A percentile compares a stretch with the other conserved stretches of the same genome.
Conservation (phyloP, 2,888 invertebrate species). For the Hypomecis punctinalis region DNA sequence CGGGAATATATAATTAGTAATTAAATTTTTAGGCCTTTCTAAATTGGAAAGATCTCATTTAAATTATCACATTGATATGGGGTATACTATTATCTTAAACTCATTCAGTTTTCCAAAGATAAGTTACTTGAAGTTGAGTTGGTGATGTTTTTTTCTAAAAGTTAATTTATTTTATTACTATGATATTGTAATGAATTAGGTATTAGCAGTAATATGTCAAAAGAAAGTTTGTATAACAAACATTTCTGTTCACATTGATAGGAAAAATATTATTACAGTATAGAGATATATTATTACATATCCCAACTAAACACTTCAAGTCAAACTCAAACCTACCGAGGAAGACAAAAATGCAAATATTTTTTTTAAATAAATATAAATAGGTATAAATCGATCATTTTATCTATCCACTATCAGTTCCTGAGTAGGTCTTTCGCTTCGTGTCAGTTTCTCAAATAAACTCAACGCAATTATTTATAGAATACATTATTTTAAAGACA, state of each 20-base stretch:
- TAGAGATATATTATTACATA: slow-evolving; percentile 56
- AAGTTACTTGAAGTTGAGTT: background rate
- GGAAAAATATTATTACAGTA: slow-evolving; percentile 59
- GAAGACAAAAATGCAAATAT: no score
- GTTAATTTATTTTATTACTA: background rate
- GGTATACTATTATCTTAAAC: background rate
- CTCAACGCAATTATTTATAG: no score
- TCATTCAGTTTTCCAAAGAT: background rate
- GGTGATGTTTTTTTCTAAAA: background rate
- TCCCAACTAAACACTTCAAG: slow-evolving; percentile 67
- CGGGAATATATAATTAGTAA: slow-evolving; percentile 59
- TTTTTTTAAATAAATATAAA: no score
- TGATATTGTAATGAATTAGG: slow-evolving; percentile 28
- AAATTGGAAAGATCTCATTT: slow-evolving; percentile 57
- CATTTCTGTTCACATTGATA: slow-evolving; percentile 30
- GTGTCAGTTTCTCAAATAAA: no score
- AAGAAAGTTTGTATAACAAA: slow-evolving; percentile 19
- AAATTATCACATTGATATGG: slow-evolving; percentile 37
- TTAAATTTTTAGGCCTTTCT: slow-evolving; percentile 54
- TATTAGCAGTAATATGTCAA: slow-evolving; percentile 27
- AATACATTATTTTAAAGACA: slow-evolving; percentile 25
- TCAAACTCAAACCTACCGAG: slow-evolving; percentile 58
- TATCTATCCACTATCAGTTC: slow-evolving; percentile 59
- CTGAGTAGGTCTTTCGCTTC: slow-evolving; percentile 33
- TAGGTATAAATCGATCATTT: no score